Evolutionary conservation across 2,888 invertebrate species (phyloP), one percentile per base, ranked within the genome.

Genomic region (Charanyca ferruginea): DNA sequence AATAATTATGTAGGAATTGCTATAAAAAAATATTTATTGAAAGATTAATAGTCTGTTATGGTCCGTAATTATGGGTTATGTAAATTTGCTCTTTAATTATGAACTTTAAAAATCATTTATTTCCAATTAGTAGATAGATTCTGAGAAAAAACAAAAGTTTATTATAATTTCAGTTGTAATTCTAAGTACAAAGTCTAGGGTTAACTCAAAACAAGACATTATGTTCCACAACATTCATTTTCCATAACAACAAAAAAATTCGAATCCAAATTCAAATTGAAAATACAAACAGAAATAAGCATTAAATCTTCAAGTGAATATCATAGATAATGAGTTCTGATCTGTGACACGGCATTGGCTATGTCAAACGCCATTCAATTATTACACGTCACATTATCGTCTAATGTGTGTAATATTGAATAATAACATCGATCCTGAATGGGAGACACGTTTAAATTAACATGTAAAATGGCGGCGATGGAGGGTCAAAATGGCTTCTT

Each of bases 291-390:
- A 74, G 22, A 35, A 58, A 60, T 54, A 51, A 60, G 42, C 16
- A 32, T 47, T 49, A 59, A 35, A 58, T 69, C 54, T 45, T 69
- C 49, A 57, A 73, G 61, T 61, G 59, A 42, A 60, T 73, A 79
- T 70, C 69, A 79, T 55, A 74, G 81, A 80, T 89, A 90, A 90
- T 90, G 82, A 83, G 77, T 73, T 63, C 55, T 89, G 90, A 91
- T 90, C 90, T 89, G 83, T 88, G 89, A 87, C 89, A 86, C 84
- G 77, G 58, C 77, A 82, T 83, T 83, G 82, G 85, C 83, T 82
- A 77, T 84, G 89, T 89, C 90, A 89, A 84, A 85, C 84, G 79
- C 85, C 85, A 85, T 86, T 88, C 89, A 86, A 90, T 90, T 89
- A 89, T 72, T 78, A 76, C 77, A 78, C 82, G 80, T 80, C 74